Conservation (phyloP, 2,113 vertebrate species). For the Chaenogobius annularis region DNA sequence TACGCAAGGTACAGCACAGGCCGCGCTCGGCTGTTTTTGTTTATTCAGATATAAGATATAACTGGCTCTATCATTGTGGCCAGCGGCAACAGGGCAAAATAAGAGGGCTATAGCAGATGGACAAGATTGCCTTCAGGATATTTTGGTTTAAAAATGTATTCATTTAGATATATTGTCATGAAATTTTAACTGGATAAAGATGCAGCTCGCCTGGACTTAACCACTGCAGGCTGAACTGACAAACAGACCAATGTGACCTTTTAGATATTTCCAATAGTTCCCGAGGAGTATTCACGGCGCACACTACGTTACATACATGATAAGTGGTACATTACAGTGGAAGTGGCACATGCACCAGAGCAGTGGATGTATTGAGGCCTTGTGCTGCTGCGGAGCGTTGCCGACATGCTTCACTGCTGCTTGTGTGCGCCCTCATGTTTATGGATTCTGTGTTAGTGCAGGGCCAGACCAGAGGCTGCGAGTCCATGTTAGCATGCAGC, state of each 20-base stretch:
- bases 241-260: background rate
- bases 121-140: slow-evolving; percentile 1
- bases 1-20: slow-evolving; percentile 85
- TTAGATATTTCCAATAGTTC: slow-evolving; percentile 1
- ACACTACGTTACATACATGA: background rate
- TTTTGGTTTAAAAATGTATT: background rate
- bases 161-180: slow-evolving; percentile 1
- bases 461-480: slow-evolving; percentile 45
- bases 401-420: slow-evolving; percentile 43
- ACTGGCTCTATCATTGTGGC: background rate
- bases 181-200: slow-evolving; percentile 4
- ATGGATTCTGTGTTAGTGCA: slow-evolving; percentile 61
- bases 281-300: background rate
- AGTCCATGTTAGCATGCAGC: slow-evolving; percentile 52
- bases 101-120: background rate
- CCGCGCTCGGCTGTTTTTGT: background rate
- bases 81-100: background rate
- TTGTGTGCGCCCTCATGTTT: slow-evolving; percentile 65
- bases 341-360: background rate
- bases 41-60: background rate
- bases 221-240: background rate
- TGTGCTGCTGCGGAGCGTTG: slow-evolving; percentile 41
- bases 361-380: slow-evolving; percentile 5
- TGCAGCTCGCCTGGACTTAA: background rate
- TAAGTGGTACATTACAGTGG: background rate